phyloP scores from a whole-genome alignment of 2,113 vertebrate genomes.

The Oxyruncus cristatus region DNA sequence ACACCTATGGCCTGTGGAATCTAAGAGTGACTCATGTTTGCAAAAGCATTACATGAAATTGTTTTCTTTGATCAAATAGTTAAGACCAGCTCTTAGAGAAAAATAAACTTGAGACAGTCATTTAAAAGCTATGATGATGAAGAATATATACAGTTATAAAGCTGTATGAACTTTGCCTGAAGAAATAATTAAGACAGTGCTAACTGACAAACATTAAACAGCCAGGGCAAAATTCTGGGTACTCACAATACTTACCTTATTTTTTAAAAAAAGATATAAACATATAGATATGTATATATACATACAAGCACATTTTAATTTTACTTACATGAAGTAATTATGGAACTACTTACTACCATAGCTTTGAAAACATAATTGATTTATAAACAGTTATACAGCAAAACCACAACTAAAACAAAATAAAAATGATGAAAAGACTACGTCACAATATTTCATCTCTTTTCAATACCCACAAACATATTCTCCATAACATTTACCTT shows the following conservation, averaged over 20 bases:
- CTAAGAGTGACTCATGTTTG: neutral
- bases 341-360: neutral
- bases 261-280: neutral
- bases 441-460: neutral
- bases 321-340: neutral
- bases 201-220: neutral
- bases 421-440: neutral
- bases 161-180: neutral
- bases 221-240: neutral
- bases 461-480: neutral
- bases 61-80: neutral
- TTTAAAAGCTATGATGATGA: neutral
- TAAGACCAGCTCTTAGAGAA: neutral
- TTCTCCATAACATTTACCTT: conserved; percentile 73
- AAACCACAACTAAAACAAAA: neutral
- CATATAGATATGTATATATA: neutral
- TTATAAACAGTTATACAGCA: neutral
- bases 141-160: neutral
- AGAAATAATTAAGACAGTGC: neutral
- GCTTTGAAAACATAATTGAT: neutral
- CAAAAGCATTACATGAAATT: neutral
- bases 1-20: neutral
- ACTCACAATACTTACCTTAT: neutral
- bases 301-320: neutral
- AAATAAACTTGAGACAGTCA: neutral